Conservation (phyloP, 2,113 vertebrate genomes). For the Bubalus kerabau region DNA sequence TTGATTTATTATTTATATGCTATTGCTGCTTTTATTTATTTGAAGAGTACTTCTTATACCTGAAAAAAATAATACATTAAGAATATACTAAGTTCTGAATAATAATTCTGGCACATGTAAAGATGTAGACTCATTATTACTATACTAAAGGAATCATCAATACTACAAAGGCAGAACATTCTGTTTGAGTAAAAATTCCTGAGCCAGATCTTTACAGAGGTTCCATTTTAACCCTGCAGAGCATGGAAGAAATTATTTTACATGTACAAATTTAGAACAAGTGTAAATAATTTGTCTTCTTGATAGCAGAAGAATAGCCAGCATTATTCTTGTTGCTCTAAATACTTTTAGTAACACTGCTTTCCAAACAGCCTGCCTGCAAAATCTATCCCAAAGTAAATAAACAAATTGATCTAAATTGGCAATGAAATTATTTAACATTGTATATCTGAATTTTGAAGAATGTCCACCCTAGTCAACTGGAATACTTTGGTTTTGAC, state of each 20-base stretch:
- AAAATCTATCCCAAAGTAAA: neutral
- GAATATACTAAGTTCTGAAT: neutral
- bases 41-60: neutral
- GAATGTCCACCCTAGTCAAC: neutral
- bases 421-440: neutral
- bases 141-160: neutral
- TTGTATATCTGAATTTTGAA: neutral
- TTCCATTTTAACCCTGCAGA: neutral
- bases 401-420: neutral
- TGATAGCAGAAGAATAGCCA: neutral
- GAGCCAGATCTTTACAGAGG: neutral
- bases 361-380: neutral
- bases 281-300: neutral
- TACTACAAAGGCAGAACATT: neutral
- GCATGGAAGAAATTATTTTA: neutral
- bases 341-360: neutral
- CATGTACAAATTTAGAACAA: neutral
- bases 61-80: constrained; percentile 8
- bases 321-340: neutral
- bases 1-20: neutral
- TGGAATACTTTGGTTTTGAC: neutral
- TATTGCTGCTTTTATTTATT: neutral
- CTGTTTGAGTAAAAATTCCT: neutral
- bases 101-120: neutral
- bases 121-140: neutral